These are phyloP conservation scores for Erebia ligea DNA, from an alignment of 2,888 invertebrate genomes.

Conservation along the genomic window DNA sequence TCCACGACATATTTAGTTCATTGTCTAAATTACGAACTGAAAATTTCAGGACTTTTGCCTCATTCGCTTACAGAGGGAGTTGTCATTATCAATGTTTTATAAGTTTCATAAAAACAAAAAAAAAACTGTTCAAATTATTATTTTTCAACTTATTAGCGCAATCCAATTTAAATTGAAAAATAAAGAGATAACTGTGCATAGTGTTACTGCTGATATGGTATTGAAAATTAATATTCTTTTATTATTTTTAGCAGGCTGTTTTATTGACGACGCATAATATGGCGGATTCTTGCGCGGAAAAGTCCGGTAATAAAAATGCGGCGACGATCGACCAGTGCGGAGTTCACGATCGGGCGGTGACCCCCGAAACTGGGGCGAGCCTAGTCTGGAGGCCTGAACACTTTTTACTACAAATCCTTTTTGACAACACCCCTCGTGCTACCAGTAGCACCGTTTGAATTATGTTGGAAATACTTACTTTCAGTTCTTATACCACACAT, in stretches of 20 bases:
- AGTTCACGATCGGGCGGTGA: conserved; percentile 79
- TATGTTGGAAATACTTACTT: conserved; percentile 5
- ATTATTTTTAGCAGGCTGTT: background rate
- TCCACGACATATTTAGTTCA: background rate
- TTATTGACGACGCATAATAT: conserved; percentile 3
- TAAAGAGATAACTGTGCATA: no score
- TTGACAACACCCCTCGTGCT: conserved; percentile 16
- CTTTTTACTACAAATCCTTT: conserved; percentile 38
- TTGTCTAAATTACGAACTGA: background rate
- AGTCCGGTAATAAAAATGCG: conserved; percentile 39
- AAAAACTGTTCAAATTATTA: background rate
- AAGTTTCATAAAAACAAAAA: no score
- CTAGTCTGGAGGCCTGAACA: conserved; percentile 59
- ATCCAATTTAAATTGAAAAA: background rate
- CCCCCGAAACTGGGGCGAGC: conserved; percentile 73
- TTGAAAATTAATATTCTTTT: background rate
- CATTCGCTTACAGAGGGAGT: background rate
- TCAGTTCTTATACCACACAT: conserved; percentile 16
- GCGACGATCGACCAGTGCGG: conserved; percentile 53
- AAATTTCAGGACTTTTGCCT: background rate
- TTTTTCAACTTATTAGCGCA: background rate
- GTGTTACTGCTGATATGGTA: no score
- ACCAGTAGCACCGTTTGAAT: conserved; percentile 13
- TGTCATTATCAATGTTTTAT: background rate
- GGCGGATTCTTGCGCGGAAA: conserved; percentile 32